Percentiles rank a stretch among this genome's conserved stretches.
Conservation (phyloP, 2,888 invertebrate species). For the Macrophya annulata region DNA sequence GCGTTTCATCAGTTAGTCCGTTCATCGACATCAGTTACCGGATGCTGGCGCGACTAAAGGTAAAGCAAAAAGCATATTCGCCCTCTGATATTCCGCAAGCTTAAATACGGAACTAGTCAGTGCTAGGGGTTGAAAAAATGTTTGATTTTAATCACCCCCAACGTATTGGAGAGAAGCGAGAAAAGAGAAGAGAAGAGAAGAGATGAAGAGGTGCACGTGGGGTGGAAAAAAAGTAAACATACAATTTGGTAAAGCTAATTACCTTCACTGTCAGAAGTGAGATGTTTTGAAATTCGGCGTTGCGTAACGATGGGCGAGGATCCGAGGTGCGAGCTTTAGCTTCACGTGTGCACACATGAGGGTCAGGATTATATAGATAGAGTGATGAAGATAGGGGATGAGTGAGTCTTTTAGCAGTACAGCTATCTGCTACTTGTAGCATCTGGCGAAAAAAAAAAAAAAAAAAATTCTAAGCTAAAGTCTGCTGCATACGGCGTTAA, state of each 20-base stretch:
- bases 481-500: constrained; percentile 4
- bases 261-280: constrained; percentile 42
- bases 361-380: neutral
- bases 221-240: constrained; percentile 17
- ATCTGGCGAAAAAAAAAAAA: neutral
- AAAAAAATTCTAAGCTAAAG: neutral
- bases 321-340: constrained; percentile 27
- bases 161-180: constrained; percentile 7
- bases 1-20: neutral
- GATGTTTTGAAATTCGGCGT: constrained; percentile 32
- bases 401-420: neutral
- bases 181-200: neutral
- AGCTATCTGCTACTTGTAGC: neutral
- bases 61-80: constrained; percentile 50
- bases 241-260: constrained; percentile 34
- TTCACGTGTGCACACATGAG: constrained; percentile 32
- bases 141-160: constrained; percentile 62
- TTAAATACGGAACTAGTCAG: constrained; percentile 33
- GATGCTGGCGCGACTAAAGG: constrained; percentile 62
- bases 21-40: constrained; percentile 57
- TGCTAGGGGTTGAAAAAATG: constrained; percentile 57
- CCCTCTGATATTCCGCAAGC: constrained; percentile 22
- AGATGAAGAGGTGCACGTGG: neutral
- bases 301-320: constrained; percentile 38
- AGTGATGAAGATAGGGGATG: constrained; percentile 3